Percentiles rank a stretch among this genome's conserved stretches.
Evolutionary conservation across 2,797 vertebrate genomes (phyloP).

Genomic region (Acestrorhynchus altus): DNA sequence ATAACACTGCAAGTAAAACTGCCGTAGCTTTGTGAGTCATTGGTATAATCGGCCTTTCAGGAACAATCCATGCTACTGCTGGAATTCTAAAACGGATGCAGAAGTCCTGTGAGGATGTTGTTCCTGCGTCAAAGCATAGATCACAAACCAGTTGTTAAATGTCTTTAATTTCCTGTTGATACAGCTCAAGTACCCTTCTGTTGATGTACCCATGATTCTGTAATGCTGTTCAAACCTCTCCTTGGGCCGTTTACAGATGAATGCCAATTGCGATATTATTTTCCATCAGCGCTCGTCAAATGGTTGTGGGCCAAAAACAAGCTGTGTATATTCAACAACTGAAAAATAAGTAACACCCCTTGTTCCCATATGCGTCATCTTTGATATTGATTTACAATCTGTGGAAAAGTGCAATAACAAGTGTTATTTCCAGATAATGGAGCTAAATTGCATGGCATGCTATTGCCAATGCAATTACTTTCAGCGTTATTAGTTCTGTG

Average conservation of each 20-base stretch:
- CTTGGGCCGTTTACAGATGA: constrained; percentile 42
- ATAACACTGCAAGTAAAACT: not conserved
- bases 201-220: constrained; percentile 44
- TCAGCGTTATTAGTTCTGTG: constrained; percentile 52
- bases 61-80: constrained; percentile 8
- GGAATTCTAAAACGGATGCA: not conserved
- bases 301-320: constrained; percentile 35
- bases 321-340: constrained; percentile 33
- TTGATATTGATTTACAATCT: constrained; percentile 50
- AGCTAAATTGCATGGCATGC: constrained; percentile 49
- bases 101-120: not conserved
- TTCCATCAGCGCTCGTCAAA: constrained; percentile 47
- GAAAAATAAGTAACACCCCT: constrained; percentile 47
- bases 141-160: constrained; percentile 37
- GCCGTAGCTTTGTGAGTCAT: not conserved
- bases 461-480: constrained; percentile 49
- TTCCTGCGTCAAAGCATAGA: constrained; percentile 20
- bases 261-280: constrained; percentile 53
- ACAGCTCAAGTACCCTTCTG: constrained; percentile 47
- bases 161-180: constrained; percentile 47
- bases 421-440: constrained; percentile 59
- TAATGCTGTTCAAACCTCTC: constrained; percentile 50
- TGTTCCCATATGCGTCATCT: constrained; percentile 39
- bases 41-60: constrained; percentile 1
- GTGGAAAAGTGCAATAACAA: constrained; percentile 46